Evolutionary conservation across 2,888 invertebrate genomes (phyloP), one percentile per base, ranked within the genome.

Genomic region (Julus scandinavius): DNA sequence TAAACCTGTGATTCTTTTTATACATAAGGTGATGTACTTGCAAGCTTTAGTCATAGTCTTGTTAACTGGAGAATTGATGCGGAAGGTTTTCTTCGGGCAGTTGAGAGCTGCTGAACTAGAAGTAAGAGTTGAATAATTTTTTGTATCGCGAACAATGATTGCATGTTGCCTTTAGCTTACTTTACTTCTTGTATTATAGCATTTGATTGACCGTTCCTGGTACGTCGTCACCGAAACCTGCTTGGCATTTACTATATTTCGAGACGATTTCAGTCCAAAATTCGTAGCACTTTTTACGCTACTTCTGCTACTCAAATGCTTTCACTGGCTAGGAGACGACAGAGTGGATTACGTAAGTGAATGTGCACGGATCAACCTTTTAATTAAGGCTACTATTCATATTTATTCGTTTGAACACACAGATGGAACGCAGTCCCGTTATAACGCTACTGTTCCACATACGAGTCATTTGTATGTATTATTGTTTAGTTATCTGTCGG

Each of bases 211-310:
- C 92, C 94, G 98, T 90, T 97, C 98, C 86, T 99, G 99, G 99
- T 99, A 99, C 94, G 99, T 99, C 9, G 96, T 99, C 89, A 99
- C 99, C n/a, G 99, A 99, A 94, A 99, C 99, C 38, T 99, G 99
- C 93, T 93, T 99, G 91, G 99, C 99, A 13, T 99, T 99, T 92
- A 99, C 99, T 83, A 98, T 99, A 13, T 99, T 99, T 93, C 94
- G 99, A 91, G 99, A 99, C 94, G 99, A 99, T 92, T 99, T 99
- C 92, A 98, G 97, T 94, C 97, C 97, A 17, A 97, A 97, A 92
- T 99, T 99, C 94, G 98, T 99, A 91, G 98, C 98, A 49, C 94
- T 99, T 89, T 99, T 99, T 92, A 99, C 99, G 2, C 94, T 99
- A 85, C 93, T 99, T 88, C 94, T 99, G 89, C 99, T 99, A 92